phyloP scores from a whole-genome alignment of 2,113 vertebrate genomes.

The Toxostoma redivivum region DNA sequence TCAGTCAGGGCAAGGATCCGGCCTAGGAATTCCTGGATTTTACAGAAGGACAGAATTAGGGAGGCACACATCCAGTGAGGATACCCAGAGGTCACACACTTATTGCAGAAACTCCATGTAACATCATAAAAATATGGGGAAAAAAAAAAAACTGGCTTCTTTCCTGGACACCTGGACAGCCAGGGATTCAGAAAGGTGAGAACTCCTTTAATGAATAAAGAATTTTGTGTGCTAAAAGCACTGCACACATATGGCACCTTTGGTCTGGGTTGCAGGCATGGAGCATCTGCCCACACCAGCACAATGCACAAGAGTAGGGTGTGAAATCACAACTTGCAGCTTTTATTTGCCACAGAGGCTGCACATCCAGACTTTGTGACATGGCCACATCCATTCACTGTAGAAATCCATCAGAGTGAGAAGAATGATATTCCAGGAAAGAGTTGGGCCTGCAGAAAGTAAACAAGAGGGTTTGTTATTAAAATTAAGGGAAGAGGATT shows the following conservation, averaged over 20 bases:
- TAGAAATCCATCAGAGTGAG: not conserved
- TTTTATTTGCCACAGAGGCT: not conserved
- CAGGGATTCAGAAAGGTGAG: not conserved
- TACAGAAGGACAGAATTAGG: not conserved
- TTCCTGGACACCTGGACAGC: not conserved
- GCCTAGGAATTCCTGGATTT: not conserved
- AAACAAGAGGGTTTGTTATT: not conserved
- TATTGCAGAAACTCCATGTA: not conserved
- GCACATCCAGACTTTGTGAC: not conserved
- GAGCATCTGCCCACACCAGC: not conserved
- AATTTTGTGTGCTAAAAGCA: not conserved
- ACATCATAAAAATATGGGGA: not conserved
- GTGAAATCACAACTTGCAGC: not conserved
- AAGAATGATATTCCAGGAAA: not conserved
- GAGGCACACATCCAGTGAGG: not conserved
- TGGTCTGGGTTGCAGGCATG: not conserved
- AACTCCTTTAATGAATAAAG: not conserved
- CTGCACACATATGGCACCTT: rapidly evolving
- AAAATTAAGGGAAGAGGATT: not conserved
- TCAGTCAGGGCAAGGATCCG: not conserved
- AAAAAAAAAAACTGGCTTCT: not conserved
- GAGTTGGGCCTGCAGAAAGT: not conserved
- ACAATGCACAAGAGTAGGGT: rapidly evolving
- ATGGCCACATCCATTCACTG: not conserved
- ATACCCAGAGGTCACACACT: not conserved